Evolutionary conservation across 1,140 invertebrate species (phyloP).

Genomic region (Drosophila oshimai): DNA sequence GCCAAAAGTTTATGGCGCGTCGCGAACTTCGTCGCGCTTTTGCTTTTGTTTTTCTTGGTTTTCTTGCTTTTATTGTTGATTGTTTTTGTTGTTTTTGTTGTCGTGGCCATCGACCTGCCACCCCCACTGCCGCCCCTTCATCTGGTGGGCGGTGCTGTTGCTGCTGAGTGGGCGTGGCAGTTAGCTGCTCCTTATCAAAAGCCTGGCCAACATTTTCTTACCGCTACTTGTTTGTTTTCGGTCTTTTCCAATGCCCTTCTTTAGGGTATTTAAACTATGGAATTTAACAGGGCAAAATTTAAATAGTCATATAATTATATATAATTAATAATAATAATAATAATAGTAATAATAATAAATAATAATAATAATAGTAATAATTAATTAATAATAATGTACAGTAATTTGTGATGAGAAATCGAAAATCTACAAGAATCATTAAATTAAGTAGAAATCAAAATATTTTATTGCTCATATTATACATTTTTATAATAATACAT

Average conservation of each 20-base stretch:
- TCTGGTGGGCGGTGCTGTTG: background rate
- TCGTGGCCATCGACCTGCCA: constrained; percentile 53
- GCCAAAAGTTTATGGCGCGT: constrained; percentile 73
- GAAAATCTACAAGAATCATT: too few relatives aligned
- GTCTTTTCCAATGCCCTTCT: background rate
- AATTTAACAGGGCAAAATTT: background rate
- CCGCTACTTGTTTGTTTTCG: constrained; percentile 68
- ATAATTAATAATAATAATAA: too few relatives aligned
- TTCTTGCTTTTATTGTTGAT: constrained; percentile 41
- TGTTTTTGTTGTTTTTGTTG: constrained; percentile 38
- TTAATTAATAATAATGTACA: too few relatives aligned
- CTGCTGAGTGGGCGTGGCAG: constrained; percentile 43
- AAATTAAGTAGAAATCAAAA: too few relatives aligned
- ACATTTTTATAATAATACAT: background rate
- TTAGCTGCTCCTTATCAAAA: constrained; percentile 53
- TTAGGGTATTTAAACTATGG: background rate
- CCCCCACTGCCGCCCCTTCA: background rate
- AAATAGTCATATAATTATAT: background rate
- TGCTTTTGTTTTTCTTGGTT: constrained; percentile 34
- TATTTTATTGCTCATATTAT: background rate
- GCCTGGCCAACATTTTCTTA: constrained; percentile 66
- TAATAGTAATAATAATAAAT: too few relatives aligned
- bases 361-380: too few relatives aligned
- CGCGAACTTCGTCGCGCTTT: constrained; percentile 56
- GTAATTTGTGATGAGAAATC: too few relatives aligned